Evolutionary conservation across 2,888 invertebrate species (phyloP), one percentile per base, ranked within the genome.

Genomic region (Pristionchus fissidentatus): DNA sequence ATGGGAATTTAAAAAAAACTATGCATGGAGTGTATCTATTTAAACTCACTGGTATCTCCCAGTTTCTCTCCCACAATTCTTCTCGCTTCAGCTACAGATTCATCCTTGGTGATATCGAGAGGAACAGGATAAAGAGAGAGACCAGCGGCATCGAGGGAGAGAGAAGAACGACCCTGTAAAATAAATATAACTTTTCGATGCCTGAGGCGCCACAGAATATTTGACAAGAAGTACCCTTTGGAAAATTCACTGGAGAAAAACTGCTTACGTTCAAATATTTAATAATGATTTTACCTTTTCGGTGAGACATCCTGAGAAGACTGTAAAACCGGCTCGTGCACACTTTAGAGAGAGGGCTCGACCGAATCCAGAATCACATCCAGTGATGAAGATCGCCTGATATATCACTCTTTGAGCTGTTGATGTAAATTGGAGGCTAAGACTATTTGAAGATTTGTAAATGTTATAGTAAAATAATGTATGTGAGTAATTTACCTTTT

Each of bases 301-400:
- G 0, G 91, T 90, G 79, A 95, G 94, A 93, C 96, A 95, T 73
- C 95, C 95, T 26, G 96, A 96, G 52, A 97, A 93, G 1, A 96
- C 96, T 3, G 95, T 94, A 87, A 96, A 94, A 0, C 95, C 95
- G 92, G 96, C 94, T 92, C 95, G 85, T 46, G 91, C 91, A 80
- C 92, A 89, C 26, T 90, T 90, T 77, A 90, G 87, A 1, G 93
- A 93, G 26, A 93, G 85, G 62, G 89, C 87, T 77, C 90, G 84
- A 43, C 91, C 93, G 86, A 94, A 93, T 10, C 90, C 90, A 29
- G 90, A 87, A 62, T 91, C 91, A 84, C 91, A 91, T 10, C 91
- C 91, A 22, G 89, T 89, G 46, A 91, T 90, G 83, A 91, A 86
- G n/a, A 91, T 88, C 4, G 90, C 89, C 35, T 88, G 73, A 46